These are phyloP conservation scores for Chromis chromis DNA, from an alignment of 2,797 vertebrate genomes.

Conservation along the genomic window DNA sequence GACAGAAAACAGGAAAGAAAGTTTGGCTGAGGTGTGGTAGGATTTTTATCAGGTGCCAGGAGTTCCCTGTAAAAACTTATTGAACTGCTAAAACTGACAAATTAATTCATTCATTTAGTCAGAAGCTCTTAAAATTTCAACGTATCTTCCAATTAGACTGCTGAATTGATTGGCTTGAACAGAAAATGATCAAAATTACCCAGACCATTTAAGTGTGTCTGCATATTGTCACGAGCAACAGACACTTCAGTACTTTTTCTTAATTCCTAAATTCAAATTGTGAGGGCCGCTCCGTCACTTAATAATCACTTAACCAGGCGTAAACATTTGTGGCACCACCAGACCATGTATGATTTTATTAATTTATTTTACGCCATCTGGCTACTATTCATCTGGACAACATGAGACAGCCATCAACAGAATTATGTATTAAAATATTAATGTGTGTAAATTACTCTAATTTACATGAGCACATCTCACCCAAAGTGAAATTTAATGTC, in stretches of 20 bases:
- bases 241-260: neutral
- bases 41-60: too few relatives aligned
- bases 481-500: slow-evolving; percentile 55
- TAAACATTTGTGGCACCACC: slow-evolving; percentile 42
- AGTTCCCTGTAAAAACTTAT: too few relatives aligned
- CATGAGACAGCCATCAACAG: slow-evolving; percentile 32
- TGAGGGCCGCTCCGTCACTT: slow-evolving; percentile 16
- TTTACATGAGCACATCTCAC: slow-evolving; percentile 66
- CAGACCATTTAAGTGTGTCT: neutral
- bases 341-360: slow-evolving; percentile 41
- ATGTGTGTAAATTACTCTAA: slow-evolving; percentile 65
- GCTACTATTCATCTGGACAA: slow-evolving; percentile 44
- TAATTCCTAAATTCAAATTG: slow-evolving; percentile 13
- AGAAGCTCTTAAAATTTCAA: neutral
- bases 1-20: too few relatives aligned
- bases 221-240: neutral
- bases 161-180: neutral
- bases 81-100: too few relatives aligned
- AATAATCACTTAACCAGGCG: slow-evolving; percentile 27
- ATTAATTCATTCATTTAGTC: neutral
- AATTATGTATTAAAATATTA: slow-evolving; percentile 53
- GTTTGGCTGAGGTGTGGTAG: too few relatives aligned
- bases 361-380: slow-evolving; percentile 62
- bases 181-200: neutral
- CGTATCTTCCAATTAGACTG: neutral